Base-by-base conservation (phyloP, 1,140 invertebrate genomes). In the Drosophila simulans region DNA sequence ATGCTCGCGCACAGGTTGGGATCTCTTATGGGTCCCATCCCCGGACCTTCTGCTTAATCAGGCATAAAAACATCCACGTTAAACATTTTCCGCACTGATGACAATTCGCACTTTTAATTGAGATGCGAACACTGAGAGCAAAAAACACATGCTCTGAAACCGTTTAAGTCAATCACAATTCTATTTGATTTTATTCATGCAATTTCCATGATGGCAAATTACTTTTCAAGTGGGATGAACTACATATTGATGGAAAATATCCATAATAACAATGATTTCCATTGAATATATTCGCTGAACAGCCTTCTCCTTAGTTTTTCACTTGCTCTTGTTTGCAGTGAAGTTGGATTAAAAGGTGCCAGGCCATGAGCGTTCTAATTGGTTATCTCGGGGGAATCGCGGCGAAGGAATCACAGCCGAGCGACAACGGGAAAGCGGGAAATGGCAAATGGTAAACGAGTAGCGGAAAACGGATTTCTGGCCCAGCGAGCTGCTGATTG, bases 391-490 rank as follows among this genome's bases (percentile, higher is more conserved):
- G 37, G 42, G 69, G 62, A 71, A 35, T 27, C 40, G 53, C 22
- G 60, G 40, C 27, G 20, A 57, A 40, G 58, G 57, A 74, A 68
- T 49, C 48, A 37, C 27, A 27, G 46, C 48, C 48, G 48, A 79
- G 40, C 63, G 59, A 34, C 34, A 10, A 17, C 5, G 34, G 49
- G 64, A 10, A 39, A 53, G 34, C 43, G 46, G 65, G 17, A 62
- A 51, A 49, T 66, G 57, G 63, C 3, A 68, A 80, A 79, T 71
- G 57, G 63, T 64, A 82, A 88, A 83, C 68, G 83, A 89, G 62
- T 65, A 72, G 79, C 79, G 84, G 84, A 86, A 86, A 86, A 86
- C 79, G 83, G 84, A 86, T 86, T 83, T 86, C 79, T 83, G 70
- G 70, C 39, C 83, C 75, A 86, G 22, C 73, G 76, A 72, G 48